Base-by-base conservation (phyloP, 2,797 vertebrate genomes). In the Parambassis ranga region DNA sequence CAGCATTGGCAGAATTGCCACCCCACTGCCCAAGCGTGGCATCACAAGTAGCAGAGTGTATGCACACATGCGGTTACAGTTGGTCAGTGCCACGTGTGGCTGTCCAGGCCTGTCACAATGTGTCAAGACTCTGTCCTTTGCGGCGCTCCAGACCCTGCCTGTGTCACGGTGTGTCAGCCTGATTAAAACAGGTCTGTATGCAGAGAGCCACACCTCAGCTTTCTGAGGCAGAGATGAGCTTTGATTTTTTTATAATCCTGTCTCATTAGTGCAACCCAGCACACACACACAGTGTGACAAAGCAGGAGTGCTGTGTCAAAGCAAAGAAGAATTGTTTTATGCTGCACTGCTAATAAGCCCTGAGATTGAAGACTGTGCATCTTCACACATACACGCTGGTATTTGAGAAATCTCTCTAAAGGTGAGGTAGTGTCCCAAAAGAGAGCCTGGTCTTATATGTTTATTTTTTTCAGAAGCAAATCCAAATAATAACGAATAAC, bases 171-270 rank as follows among this genome's bases (percentile, higher is more conserved):
- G 53, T 81, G 82, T 83, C 84, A 85, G 57, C 69, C 57, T 83
- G 77, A 85, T 88, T 83, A 84, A 77, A 75, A 65, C 75, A 49
- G 66, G 71, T 67, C 68, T 82, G 66, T 61, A 77, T 85, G 83
- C 85, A 70, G 31, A 71, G 65, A 81, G 80, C 77, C 71, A 42
- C 70, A 50, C 80, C 81, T 79, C 73, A 39, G 80, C 77, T 81
- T 77, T 73, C 37, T 0, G 49, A 86, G 84, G 80, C 20, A n/a
- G 77, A 79, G 82, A 86, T 66, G 75, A 63, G 48, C 78, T 87
- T 89, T 86, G 86, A 87, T 90, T 87, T 88, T 87, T 88, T 87
- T 76, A 76, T 90, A 91, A 90, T 85, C 79, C 86, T 79, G 83
- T 83, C 75, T 59, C 87, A 84, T 88, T 82, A 65, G 75, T 69